phyloP scores from a whole-genome alignment of 1,140 invertebrate species.

The Diorhabda sublineata region DNA sequence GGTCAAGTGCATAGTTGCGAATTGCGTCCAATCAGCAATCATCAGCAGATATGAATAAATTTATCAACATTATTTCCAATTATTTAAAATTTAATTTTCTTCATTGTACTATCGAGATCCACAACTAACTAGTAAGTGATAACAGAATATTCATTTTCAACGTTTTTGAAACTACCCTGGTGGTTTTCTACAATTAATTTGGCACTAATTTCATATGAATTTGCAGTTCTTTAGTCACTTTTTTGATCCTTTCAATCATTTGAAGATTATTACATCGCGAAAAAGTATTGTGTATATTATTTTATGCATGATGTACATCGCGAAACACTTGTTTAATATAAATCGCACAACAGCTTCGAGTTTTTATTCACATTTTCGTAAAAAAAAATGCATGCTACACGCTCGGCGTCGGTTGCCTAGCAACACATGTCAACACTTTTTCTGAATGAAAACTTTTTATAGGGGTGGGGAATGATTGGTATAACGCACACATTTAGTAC shows the following conservation, averaged over 20 bases:
- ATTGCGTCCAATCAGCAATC: conserved; percentile 32
- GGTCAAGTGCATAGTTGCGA: conserved; percentile 54
- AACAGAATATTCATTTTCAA: too few species aligned
- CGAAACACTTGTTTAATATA: not conserved
- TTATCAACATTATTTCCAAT: too few species aligned
- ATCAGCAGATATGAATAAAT: conserved; percentile 11
- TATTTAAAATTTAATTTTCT: too few species aligned
- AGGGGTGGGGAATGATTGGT: conserved; percentile 36
- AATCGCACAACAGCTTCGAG: not conserved
- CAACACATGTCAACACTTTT: conserved; percentile 60
- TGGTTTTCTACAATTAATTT: too few species aligned
- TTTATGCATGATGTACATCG: not conserved
- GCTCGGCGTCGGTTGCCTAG: conserved; percentile 49
- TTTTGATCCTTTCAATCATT: too few species aligned
- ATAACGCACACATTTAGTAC: conserved; percentile 29
- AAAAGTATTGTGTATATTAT: too few species aligned
- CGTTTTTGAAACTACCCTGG: too few species aligned
- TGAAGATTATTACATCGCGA: too few species aligned
- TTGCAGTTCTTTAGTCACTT: too few species aligned
- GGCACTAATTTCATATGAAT: too few species aligned
- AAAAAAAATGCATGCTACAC: conserved; percentile 28
- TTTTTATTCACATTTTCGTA: conserved; percentile 22
- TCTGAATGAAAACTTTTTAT: conserved; percentile 59
- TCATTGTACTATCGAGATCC: too few species aligned
- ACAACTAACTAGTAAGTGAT: too few species aligned